phyloP scores from a whole-genome alignment of 2,113 vertebrate species.

The Sardina pilchardus region DNA sequence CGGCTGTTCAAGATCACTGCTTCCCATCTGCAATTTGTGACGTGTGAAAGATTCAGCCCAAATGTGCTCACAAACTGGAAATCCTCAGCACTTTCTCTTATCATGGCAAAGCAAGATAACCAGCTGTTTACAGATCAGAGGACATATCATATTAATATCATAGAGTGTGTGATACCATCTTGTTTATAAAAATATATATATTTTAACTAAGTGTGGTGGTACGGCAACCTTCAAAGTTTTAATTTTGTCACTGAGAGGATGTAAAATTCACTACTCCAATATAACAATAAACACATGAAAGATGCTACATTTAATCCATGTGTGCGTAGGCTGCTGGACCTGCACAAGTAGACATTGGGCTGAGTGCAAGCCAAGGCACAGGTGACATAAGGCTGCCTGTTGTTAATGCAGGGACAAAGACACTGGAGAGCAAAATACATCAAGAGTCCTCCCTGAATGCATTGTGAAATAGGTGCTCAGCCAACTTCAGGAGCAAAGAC shows the following conservation, averaged over 20 bases:
- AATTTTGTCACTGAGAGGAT: conserved; percentile 44
- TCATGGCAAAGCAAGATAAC: conserved; percentile 99
- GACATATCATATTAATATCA: conserved; percentile 99
- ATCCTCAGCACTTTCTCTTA: conserved; percentile 99
- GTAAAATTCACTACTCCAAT: background rate
- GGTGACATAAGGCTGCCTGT: background rate
- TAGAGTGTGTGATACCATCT: conserved; percentile 82
- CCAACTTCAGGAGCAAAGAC: background rate
- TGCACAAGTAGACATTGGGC: background rate
- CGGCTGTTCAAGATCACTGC: conserved; percentile 99
- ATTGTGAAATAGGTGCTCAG: background rate
- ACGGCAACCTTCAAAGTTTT: conserved; percentile 68
- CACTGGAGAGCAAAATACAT: too few relatives aligned
- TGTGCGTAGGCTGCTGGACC: background rate
- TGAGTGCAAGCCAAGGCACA: background rate
- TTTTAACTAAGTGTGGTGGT: conserved; percentile 78
- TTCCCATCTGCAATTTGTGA: conserved; percentile 99
- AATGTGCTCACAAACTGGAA: conserved; percentile 99
- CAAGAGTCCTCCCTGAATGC: too few relatives aligned
- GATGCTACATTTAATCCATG: background rate
- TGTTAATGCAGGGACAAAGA: background rate
- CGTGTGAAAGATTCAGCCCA: conserved; percentile 99
- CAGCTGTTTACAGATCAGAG: conserved; percentile 99
- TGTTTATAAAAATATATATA: conserved; percentile 78
- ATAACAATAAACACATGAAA: background rate